Percentiles rank a stretch among this genome's conserved stretches.
phyloP scores from a whole-genome alignment of 2,113 vertebrate genomes.

The Tricholaema leucomelas region DNA sequence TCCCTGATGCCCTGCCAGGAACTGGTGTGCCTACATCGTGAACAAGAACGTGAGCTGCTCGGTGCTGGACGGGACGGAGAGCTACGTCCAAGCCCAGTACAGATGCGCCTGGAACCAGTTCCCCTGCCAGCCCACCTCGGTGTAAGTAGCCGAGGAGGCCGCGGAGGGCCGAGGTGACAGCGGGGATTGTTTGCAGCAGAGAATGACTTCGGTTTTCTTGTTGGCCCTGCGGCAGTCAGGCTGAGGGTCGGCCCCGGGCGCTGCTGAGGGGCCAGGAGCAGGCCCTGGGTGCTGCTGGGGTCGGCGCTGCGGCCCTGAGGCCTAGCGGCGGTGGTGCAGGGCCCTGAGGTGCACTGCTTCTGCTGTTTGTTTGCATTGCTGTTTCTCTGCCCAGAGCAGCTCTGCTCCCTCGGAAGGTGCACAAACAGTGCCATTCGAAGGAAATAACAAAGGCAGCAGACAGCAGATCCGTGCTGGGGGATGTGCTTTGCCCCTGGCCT shows the following conservation, averaged over 20 bases:
- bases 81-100: slow-evolving; percentile 84
- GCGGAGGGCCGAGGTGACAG: neutral
- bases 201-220: neutral
- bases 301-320: neutral
- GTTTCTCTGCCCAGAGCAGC: neutral
- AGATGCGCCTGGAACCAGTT: slow-evolving; percentile 83
- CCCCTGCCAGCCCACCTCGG: slow-evolving; percentile 79
- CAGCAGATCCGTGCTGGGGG: neutral
- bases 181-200: neutral
- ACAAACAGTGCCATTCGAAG: neutral
- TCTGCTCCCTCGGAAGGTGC: neutral
- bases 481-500: too few species aligned
- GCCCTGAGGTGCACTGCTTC: neutral
- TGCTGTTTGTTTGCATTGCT: slow-evolving; percentile 2
- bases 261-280: neutral
- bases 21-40: slow-evolving; percentile 95
- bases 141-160: slow-evolving; percentile 70
- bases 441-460: slow-evolving; percentile 12
- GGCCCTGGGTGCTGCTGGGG: rapidly evolving
- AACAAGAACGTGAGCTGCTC: slow-evolving; percentile 92
- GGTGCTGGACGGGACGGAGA: slow-evolving; percentile 87
- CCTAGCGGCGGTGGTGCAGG: neutral
- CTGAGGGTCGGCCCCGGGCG: neutral
- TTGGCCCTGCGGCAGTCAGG: neutral
- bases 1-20: slow-evolving; percentile 70